Evolutionary conservation across 2,888 invertebrate genomes (phyloP).

Genomic region (Corythucha ciliata): DNA sequence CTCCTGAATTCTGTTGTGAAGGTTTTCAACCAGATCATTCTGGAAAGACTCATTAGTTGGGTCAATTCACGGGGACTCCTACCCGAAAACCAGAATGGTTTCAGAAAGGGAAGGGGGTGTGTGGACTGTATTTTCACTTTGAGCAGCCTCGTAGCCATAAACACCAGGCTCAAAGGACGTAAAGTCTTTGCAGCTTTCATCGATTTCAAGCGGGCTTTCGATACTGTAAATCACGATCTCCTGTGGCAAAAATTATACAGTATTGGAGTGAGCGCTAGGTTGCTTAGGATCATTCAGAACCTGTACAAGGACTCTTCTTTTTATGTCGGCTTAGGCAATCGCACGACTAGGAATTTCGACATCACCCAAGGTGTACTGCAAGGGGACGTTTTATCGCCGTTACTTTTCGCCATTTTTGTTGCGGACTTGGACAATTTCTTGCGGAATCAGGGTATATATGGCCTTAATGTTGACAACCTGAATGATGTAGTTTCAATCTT

Average conservation of each 20-base stretch:
- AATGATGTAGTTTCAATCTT: too few relatives aligned
- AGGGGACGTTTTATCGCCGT: too few relatives aligned
- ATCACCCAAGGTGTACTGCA: neutral
- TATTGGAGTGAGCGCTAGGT: neutral
- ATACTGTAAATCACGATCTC: neutral
- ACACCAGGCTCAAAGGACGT: neutral
- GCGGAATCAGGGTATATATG: too few relatives aligned
- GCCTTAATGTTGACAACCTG: too few relatives aligned
- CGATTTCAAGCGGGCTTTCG: constrained; percentile 1
- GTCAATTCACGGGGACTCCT: neutral
- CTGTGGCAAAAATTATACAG: neutral
- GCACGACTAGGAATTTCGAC: neutral
- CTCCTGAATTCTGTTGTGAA: constrained; percentile 6
- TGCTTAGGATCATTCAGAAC: neutral
- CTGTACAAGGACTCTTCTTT: neutral
- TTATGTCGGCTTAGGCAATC: neutral
- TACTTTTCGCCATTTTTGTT: too few relatives aligned
- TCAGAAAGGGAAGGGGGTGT: constrained; percentile 5
- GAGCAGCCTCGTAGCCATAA: constrained; percentile 28
- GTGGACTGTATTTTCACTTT: constrained; percentile 36
- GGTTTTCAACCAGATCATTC: constrained; percentile 12
- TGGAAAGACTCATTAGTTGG: neutral
- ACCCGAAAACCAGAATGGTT: constrained; percentile 10
- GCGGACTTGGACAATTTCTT: too few relatives aligned
- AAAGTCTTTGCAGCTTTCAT: neutral